Conservation (phyloP, 2,113 vertebrate species). For the Mastomys natalensis region DNA sequence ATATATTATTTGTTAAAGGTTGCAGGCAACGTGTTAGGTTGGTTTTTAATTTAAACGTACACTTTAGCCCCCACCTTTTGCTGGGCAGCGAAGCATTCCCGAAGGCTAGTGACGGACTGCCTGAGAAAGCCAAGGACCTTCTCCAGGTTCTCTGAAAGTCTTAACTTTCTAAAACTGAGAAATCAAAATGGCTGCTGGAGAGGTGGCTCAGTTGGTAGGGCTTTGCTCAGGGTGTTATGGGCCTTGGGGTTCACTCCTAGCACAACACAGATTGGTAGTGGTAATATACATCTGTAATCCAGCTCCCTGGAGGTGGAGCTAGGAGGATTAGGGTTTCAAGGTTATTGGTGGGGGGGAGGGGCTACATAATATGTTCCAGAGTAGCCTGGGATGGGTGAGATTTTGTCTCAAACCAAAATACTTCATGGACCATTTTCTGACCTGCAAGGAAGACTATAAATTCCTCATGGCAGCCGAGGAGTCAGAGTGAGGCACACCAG, state of each 20-base stretch:
- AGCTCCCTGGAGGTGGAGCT: not conserved
- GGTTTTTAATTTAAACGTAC: conserved; percentile 33
- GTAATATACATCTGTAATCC: not conserved
- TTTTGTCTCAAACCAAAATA: not conserved
- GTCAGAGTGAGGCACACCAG: not conserved
- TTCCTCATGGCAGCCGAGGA: rapidly evolving
- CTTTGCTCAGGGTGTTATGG: too few relatives aligned
- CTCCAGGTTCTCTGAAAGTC: not conserved
- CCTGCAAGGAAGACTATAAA: not conserved
- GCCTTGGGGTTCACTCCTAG: too few relatives aligned
- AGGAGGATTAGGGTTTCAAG: not conserved
- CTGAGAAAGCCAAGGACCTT: not conserved
- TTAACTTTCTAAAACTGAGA: not conserved
- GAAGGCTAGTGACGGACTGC: not conserved
- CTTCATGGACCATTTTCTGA: not conserved
- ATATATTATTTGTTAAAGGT: conserved; percentile 29
- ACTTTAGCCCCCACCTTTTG: not conserved
- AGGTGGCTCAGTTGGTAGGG: too few relatives aligned
- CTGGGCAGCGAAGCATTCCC: not conserved
- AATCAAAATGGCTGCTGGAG: not conserved
- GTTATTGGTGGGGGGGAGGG: not conserved
- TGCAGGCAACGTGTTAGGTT: not conserved
- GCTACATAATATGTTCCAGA: not conserved
- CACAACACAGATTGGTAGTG: not conserved
- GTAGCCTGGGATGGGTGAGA: not conserved